Percentiles rank a stretch among this genome's conserved stretches.
Conservation (phyloP, 2,797 vertebrate genomes). For the Otus scops region DNA sequence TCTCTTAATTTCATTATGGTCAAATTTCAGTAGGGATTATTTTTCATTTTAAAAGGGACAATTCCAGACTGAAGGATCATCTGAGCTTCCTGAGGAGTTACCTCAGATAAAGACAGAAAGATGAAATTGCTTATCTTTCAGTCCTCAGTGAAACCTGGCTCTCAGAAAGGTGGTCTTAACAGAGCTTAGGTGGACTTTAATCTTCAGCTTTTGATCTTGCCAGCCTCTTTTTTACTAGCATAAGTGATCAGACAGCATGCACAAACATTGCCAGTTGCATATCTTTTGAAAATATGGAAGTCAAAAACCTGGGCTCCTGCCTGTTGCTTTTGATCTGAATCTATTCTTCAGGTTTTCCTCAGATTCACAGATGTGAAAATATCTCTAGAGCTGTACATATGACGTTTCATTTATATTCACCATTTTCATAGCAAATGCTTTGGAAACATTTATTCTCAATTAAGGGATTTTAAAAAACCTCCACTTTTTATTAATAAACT, state of each 20-base stretch:
- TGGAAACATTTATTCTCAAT: background rate
- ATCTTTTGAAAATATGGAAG: slow-evolving; percentile 19
- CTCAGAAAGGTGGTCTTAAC: slow-evolving; percentile 11
- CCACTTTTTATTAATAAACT: background rate
- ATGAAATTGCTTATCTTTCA: slow-evolving; percentile 14
- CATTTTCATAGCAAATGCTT: background rate
- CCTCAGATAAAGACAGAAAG: background rate
- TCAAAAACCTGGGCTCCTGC: background rate
- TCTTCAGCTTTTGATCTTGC: slow-evolving; percentile 45
- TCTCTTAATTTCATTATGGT: background rate
- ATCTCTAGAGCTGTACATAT: background rate
- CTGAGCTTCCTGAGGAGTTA: background rate
- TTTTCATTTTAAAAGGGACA: background rate
- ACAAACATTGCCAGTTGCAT: slow-evolving; percentile 23
- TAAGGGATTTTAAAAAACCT: background rate
- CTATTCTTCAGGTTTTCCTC: background rate
- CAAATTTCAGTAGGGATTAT: background rate
- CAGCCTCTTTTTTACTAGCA: slow-evolving; percentile 14
- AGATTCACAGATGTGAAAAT: background rate
- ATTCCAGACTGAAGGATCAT: background rate
- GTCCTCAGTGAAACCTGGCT: background rate
- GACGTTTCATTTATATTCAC: background rate
- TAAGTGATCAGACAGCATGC: slow-evolving; percentile 53
- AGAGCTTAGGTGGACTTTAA: slow-evolving; percentile 35
- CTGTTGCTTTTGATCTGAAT: slow-evolving; percentile 31